Base-by-base conservation (phyloP, 2,888 invertebrate species). In the Druceiella hillmani region DNA sequence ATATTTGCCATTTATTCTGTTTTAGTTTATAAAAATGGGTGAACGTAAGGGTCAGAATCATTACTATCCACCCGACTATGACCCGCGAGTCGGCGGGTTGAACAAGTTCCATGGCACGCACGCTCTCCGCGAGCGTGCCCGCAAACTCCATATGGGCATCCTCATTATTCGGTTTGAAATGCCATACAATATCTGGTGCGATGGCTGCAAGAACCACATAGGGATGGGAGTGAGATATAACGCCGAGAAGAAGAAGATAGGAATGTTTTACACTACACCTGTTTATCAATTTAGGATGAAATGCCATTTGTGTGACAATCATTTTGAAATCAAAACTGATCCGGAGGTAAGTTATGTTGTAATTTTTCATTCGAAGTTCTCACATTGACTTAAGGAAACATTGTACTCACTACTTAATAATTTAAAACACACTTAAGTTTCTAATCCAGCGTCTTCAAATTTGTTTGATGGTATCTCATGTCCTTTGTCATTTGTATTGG, bases 171-270 rank as follows among this genome's bases (percentile, higher is more conserved):
- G 98, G 30, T 99, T 99, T 73, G 99, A 99, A 70, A 95, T 99
- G 97, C 99, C 99, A 1, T 99, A 94, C 58, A 99, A 99, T 64
- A 98, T 99, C 52, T 99, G 99, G 99, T 99, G 99, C 52, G 90
- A 92, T 24, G 97, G 97, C 36, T 99, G 99, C 60, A 85, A 87
- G 46, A 98, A 93, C 67, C 99, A 98, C 58, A 93, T 99, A 38
- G 99, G 97, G 17, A 99, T 98, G 97, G 98, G 99, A 1, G 98
- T 99, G 1, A 78, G 99, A 33, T 99, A 99, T 61, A 99, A 92
- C 55, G 90, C 91, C 0, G 91, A 92, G 58, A 92, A 92, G 62
- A 89, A 77, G 0, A 92, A 91, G 64, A 74, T 93, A 33, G 99
- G 98, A 48, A 98, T 94, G 89, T 99, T 99, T 59, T 98, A 95